Conservation (phyloP, 2,888 invertebrate species). For the Elegia similella region DNA sequence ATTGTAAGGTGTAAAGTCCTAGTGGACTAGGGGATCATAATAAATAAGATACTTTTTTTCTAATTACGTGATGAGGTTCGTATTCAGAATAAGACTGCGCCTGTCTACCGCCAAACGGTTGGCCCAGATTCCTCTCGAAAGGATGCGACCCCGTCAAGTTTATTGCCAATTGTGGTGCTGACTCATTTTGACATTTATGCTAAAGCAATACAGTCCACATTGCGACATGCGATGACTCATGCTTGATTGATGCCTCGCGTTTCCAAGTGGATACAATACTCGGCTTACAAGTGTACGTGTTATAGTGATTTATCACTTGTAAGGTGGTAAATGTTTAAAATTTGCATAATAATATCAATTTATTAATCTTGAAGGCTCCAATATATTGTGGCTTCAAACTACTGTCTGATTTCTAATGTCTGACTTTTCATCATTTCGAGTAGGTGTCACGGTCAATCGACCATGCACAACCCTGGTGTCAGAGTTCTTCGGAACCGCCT, state of each 20-base stretch:
- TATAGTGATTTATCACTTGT: not conserved
- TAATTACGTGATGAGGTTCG: too few species aligned
- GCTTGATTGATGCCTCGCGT: slow-evolving; percentile 21
- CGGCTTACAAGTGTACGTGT: slow-evolving; percentile 14
- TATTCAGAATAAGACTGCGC: not conserved
- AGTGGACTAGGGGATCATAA: too few species aligned
- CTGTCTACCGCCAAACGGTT: slow-evolving; percentile 46
- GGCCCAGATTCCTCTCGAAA: slow-evolving; percentile 66
- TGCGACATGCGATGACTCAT: not conserved
- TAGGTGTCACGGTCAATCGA: too few species aligned
- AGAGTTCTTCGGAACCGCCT: too few species aligned
- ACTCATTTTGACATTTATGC: slow-evolving; percentile 25
- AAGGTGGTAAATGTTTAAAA: not conserved
- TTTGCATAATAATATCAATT: not conserved
- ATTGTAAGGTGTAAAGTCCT: too few species aligned
- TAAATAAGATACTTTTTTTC: too few species aligned
- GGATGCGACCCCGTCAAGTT: slow-evolving; percentile 65
- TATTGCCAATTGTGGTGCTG: slow-evolving; percentile 57
- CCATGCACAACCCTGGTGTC: too few species aligned
- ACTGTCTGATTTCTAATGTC: too few species aligned
- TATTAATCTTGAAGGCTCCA: not conserved
- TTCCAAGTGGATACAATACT: slow-evolving; percentile 1
- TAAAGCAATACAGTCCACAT: slow-evolving; percentile 14
- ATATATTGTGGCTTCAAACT: not conserved
- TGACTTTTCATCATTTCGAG: too few species aligned